Base-by-base conservation (phyloP, 2,888 invertebrate species). In the Petrolisthes manimaculis region DNA sequence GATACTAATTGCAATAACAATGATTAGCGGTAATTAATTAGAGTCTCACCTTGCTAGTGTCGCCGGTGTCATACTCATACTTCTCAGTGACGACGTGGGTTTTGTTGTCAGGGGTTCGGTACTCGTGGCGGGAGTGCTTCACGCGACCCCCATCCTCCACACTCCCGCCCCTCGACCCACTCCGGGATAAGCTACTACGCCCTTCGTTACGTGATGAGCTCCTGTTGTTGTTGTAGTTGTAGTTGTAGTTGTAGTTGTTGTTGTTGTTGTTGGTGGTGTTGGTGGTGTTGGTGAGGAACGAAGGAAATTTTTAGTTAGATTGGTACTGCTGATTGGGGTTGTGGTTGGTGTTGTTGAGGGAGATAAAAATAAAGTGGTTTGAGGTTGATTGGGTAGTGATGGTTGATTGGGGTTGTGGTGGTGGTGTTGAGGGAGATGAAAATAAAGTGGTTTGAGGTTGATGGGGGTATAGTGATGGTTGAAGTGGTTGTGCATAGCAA, bases 31-130 rank as follows among this genome's bases (percentile, higher is more conserved):
- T n/a, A n/a, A n/a, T n/a, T n/a, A n/a, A n/a, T 37, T 1, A 37
- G 37, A 37, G 21, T n/a, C 88, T 88, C n/a, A 90, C 90, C 89
- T 89, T 88, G 82, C 86, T 83, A 37, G 88, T 84, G 67, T 89
- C 91, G 18, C 91, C 90, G n/a, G 90, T 84, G 74, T 89, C 89
- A 84, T 90, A 89, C 77, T 91, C 90, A 87, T 89, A 91, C 74
- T 88, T 86, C 83, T 91, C 91, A 37, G 90, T 80, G 37, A 91
- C 91, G 24, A 90, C 89, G 74, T 86, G 89, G 6, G 90, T 89
- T 82, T 86, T 79, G 69, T 88, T 88, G 89, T 91, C 91, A 0
- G 91, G 91, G 0, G 91, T 86, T 18, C 83, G 54, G 89, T 91
- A 91, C 82, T 91, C 91, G 24, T 84, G 86, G 9, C 90, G 84